Percentiles rank a stretch among this genome's conserved stretches.
These are phyloP conservation scores for Saccostrea echinata DNA, from an alignment of 1,140 invertebrate genomes.

Conservation along the genomic window DNA sequence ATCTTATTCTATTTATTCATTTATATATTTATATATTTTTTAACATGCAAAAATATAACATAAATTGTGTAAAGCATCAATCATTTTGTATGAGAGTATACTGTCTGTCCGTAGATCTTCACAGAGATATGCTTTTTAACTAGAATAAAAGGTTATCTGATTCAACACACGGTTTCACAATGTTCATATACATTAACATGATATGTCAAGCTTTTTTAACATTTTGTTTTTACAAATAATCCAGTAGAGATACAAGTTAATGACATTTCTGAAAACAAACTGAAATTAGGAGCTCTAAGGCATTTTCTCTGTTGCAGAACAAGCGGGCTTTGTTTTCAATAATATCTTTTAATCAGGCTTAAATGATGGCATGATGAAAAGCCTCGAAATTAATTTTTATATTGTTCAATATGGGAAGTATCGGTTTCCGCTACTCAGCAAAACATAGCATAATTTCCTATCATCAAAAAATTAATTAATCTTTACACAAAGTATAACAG, in stretches of 20 bases:
- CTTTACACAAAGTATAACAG: neutral
- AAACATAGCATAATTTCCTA: conserved; percentile 2
- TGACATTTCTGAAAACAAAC: neutral
- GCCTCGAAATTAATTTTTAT: conserved; percentile 25
- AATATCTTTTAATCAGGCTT: conserved; percentile 32
- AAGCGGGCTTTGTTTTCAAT: neutral
- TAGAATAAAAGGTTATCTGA: no score
- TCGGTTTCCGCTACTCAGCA: neutral
- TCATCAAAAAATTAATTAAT: conserved; percentile 9
- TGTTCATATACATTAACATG: neutral
- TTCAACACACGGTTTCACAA: neutral
- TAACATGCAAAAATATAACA: no score
- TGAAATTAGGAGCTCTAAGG: neutral
- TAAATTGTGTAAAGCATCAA: no score
- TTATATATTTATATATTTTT: no score
- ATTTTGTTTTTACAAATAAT: neutral
- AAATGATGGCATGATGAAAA: conserved; percentile 23
- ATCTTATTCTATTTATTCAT: no score
- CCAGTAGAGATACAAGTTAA: neutral
- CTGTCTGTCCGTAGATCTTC: no score
- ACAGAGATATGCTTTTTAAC: no score
- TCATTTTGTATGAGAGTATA: no score
- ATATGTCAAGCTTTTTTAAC: neutral
- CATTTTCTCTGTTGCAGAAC: neutral
- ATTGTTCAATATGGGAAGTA: conserved; percentile 31